Conservation (phyloP, 30 jellyfish, hydroid and myxozoan species). For the Chironex yamaguchii region DNA sequence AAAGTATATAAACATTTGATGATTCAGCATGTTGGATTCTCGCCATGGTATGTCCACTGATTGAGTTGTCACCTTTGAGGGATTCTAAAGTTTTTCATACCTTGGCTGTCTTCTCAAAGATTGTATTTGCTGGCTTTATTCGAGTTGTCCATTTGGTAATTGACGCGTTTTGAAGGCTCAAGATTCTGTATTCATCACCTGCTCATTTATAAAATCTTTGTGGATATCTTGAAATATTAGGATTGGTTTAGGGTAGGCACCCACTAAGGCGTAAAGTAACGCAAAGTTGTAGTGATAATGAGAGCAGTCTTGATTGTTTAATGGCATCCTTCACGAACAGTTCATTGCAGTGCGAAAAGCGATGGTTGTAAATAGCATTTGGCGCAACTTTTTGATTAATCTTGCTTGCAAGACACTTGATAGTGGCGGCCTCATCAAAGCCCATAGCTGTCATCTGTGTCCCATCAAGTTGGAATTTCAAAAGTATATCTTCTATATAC, state of each 20-base stretch:
- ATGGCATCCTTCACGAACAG: background rate
- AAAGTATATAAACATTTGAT: constrained; percentile 7
- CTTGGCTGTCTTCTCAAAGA: background rate
- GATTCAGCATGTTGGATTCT: no score
- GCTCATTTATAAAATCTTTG: background rate
- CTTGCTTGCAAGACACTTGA: constrained; percentile 28
- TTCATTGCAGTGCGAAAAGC: constrained; percentile 55
- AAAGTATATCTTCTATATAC: constrained; percentile 25
- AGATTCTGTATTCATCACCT: background rate
- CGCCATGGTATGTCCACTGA: constrained; percentile 7
- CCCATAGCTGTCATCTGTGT: constrained; percentile 49
- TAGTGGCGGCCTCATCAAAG: constrained; percentile 69
- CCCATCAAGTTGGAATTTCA: constrained; percentile 5
- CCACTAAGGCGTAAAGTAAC: no score
- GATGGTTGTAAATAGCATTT: constrained; percentile 39
- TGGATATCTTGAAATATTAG: background rate
- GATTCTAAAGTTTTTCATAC: constrained; percentile 22
- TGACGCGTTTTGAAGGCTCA: background rate
- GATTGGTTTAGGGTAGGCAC: no score
- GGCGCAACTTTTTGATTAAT: constrained; percentile 46
- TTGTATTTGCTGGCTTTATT: background rate
- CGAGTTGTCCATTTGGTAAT: background rate
- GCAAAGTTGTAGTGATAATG: background rate
- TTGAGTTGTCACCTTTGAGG: constrained; percentile 5
- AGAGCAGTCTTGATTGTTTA: background rate